Evolutionary conservation across 2,113 vertebrate species (phyloP).

Genomic region (Callipepla squamata): DNA sequence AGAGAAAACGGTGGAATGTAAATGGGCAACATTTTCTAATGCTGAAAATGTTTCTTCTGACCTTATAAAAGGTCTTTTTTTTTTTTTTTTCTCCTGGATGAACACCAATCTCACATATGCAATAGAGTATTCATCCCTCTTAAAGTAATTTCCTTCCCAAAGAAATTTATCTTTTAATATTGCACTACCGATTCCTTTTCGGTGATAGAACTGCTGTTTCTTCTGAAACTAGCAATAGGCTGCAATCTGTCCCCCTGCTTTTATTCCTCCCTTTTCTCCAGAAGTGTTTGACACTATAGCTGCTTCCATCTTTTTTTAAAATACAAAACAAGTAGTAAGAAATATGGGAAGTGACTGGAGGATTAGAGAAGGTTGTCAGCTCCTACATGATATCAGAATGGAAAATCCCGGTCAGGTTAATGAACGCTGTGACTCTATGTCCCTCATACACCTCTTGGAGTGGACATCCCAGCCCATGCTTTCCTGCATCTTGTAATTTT

Average conservation of each 20-base stretch:
- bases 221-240: not conserved
- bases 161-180: constrained; percentile 51
- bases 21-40: constrained; percentile 39
- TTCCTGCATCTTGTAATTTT: not conserved
- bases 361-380: not conserved
- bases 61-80: constrained; percentile 45
- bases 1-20: constrained; percentile 8
- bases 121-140: constrained; percentile 27
- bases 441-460: not conserved
- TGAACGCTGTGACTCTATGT: not conserved
- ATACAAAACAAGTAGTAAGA: not conserved
- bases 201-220: constrained; percentile 24
- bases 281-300: not conserved
- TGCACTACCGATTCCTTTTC: constrained; percentile 22
- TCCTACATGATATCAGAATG: not conserved
- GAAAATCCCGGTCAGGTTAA: not conserved
- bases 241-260: not conserved
- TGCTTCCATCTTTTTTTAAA: not conserved
- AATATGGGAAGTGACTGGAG: not conserved
- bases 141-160: constrained; percentile 44
- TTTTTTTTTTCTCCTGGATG: constrained; percentile 45
- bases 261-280: not conserved
- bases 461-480: not conserved
- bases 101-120: constrained; percentile 31
- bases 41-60: constrained; percentile 36